These are phyloP conservation scores for Tetanocera ferruginea DNA, from an alignment of 2,888 invertebrate species.

Conservation along the genomic window DNA sequence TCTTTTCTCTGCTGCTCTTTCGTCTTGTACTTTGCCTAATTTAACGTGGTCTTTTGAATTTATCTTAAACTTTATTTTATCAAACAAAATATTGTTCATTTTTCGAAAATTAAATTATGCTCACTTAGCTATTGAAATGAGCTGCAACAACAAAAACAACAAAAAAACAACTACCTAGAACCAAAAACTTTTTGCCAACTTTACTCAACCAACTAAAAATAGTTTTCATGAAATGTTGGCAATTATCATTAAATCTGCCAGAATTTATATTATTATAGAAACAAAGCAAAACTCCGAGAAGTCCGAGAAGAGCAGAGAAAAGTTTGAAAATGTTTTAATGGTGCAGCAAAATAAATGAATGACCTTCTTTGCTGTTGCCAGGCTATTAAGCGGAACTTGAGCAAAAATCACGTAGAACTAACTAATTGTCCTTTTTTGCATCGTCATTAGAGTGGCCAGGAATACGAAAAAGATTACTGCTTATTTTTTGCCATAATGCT, in stretches of 20 bases:
- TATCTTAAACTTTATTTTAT: too few relatives aligned
- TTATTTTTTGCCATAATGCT: too few relatives aligned
- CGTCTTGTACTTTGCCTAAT: too few relatives aligned
- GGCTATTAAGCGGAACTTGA: slow-evolving; percentile 18
- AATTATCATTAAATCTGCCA: slow-evolving; percentile 23
- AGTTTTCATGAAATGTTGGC: not conserved
- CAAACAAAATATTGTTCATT: not conserved
- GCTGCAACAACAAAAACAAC: too few relatives aligned
- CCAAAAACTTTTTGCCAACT: slow-evolving; percentile 54
- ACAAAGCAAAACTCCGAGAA: not conserved
- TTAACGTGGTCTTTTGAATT: too few relatives aligned
- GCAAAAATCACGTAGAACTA: slow-evolving; percentile 26
- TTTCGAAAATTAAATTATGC: not conserved
- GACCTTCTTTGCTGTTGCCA: not conserved
- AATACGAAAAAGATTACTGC: not conserved
- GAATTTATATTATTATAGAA: not conserved
- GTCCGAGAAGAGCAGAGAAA: not conserved
- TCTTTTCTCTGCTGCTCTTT: too few relatives aligned
- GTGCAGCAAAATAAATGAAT: not conserved
- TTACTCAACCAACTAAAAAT: not conserved
- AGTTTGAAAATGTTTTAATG: not conserved
- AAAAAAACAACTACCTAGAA: not conserved
- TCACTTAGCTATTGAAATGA: not conserved
- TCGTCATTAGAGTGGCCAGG: slow-evolving; percentile 7
- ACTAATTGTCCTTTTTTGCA: slow-evolving; percentile 17